Base-by-base conservation (phyloP, 2,888 invertebrate species). In the Limnephilus marmoratus region DNA sequence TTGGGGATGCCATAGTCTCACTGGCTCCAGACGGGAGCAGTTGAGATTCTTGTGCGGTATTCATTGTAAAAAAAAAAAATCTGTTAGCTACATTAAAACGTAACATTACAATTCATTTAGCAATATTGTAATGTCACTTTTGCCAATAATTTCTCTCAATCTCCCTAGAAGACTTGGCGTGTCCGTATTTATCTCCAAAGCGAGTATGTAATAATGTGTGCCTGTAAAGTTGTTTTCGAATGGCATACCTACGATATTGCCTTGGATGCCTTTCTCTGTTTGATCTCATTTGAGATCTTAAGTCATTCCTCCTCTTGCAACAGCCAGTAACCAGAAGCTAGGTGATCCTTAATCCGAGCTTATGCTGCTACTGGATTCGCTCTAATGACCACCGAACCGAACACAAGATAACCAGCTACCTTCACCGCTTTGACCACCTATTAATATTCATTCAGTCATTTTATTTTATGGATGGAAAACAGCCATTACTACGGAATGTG, bases 401-500 rank as follows among this genome's bases (percentile, higher is more conserved):
- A 68, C 68, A 24, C n/a, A 24, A 68, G 68, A 4, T 24, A 24
- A 68, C 24, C 68, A 68, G 68, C 24, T 24, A n/a, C 24, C 68
- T 68, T 68, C 68, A 24, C 24, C 24, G 68, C 68, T n/a, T n/a
- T n/a, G 68, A 68, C 18, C 82, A 18, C 29, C 49, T 49, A 86
- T 86, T 53, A 86, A 86, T 86, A 86, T 68, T 68, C 68, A 68
- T 68, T 68, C 86, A 86, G 31, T 53, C 37, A 86, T 86, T 86
- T 86, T 37, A 86, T 86, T 86, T 86, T 86, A 86, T 86, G 86
- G 86, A 53, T 86, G 37, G 86, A 86, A 53, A 86, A 7, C 13
- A 86, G 24, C 86, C 86, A 86, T 86, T 86, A 86, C 86, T 86
- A 86, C 53, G 86, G 86, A 86, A 86, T 86, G 86, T 86, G 86